A percentile compares a stretch with the other conserved stretches of the same genome.
phyloP scores from a whole-genome alignment of 2,888 invertebrate species.

The Geophilus truncorum region DNA sequence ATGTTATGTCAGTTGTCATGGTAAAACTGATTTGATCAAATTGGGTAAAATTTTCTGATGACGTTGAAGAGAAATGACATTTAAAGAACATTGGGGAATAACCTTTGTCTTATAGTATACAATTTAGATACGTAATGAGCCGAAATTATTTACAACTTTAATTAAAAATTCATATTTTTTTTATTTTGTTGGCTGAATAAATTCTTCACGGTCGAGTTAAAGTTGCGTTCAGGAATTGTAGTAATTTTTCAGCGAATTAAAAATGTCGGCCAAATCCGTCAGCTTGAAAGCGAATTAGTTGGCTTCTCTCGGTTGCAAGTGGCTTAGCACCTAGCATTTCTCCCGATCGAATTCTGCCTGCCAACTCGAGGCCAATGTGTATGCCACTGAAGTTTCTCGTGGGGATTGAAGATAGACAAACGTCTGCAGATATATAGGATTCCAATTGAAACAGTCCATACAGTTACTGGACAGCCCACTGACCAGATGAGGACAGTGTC shows the following conservation, averaged over 20 bases:
- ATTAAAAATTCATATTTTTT: background rate
- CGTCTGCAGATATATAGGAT: background rate
- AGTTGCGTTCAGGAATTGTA: background rate
- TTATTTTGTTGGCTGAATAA: background rate
- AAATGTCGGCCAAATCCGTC: background rate
- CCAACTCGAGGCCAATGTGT: background rate
- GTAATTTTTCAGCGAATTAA: background rate
- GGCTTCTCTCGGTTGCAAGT: background rate
- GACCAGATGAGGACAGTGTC: background rate
- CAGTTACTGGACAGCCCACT: background rate
- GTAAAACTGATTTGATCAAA: no score
- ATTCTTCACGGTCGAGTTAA: background rate
- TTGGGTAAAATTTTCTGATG: background rate
- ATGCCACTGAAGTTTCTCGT: background rate
- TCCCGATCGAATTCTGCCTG: background rate
- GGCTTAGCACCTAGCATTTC: background rate
- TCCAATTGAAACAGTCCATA: background rate
- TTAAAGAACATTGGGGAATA: background rate
- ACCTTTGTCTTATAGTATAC: background rate
- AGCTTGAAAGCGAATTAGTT: background rate
- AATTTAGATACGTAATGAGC: background rate
- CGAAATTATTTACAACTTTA: background rate
- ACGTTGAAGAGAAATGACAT: background rate
- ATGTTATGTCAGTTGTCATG: no score
- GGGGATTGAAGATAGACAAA: background rate